phyloP scores from a whole-genome alignment of 2,888 invertebrate genomes.

The Periphyllus acericola region DNA sequence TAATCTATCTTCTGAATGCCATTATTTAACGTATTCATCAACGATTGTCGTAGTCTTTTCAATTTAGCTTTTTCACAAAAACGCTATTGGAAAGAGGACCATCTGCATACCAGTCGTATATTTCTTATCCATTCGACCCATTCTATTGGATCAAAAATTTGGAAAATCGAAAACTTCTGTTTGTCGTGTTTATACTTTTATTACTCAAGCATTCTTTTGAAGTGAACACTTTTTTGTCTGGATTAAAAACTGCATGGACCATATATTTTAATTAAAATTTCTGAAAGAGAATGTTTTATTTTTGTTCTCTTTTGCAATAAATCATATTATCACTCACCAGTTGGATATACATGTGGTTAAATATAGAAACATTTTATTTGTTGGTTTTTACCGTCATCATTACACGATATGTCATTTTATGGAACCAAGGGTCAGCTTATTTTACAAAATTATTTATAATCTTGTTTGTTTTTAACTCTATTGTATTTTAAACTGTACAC shows the following conservation, averaged over 20 bases:
- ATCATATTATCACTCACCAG: neutral
- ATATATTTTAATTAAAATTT: neutral
- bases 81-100: neutral
- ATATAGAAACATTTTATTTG: neutral
- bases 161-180: neutral
- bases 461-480: no score
- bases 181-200: no score
- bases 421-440: no score
- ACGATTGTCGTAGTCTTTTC: slow-evolving; percentile 6
- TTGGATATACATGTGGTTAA: neutral
- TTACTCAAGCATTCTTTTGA: neutral
- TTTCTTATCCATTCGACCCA: neutral
- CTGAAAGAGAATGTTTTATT: neutral
- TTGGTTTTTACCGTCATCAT: neutral
- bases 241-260: neutral
- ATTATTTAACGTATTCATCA: slow-evolving; percentile 9
- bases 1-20: neutral
- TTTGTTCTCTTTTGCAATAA: neutral
- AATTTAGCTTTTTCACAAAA: slow-evolving; percentile 23
- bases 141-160: neutral
- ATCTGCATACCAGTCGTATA: neutral
- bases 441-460: no score
- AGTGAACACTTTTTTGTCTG: neutral
- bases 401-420: no score
- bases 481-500: no score